Evolutionary conservation across 2,797 vertebrate genomes (phyloP).

Genomic region (Alfaro cultratus): DNA sequence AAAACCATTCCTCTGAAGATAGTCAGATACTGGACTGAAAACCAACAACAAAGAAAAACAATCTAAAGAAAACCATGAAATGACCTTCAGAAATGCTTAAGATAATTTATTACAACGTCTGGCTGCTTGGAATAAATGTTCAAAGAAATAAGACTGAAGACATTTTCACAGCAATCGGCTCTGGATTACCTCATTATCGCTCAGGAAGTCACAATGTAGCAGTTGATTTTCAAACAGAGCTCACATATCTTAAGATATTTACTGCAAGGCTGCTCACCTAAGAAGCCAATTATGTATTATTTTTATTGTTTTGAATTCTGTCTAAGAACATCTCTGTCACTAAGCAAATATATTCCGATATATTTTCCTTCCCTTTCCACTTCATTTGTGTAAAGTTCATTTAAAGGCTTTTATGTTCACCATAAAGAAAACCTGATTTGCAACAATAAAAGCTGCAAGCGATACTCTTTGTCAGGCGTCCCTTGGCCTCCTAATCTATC

Average conservation of each 20-base stretch:
- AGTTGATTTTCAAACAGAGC: background rate
- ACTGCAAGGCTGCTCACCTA: background rate
- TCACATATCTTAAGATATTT: background rate
- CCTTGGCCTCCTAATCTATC: constrained; percentile 8
- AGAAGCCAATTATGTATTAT: background rate
- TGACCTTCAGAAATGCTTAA: background rate
- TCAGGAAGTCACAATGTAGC: background rate
- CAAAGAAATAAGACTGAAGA: background rate
- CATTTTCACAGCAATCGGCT: background rate
- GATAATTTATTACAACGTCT: background rate
- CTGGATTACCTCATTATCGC: background rate
- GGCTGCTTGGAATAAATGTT: background rate
- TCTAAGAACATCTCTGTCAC: background rate
- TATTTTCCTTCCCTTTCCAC: background rate
- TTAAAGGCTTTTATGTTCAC: background rate
- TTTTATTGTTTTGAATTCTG: background rate
- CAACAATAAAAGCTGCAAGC: constrained; percentile 21
- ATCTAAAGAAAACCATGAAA: background rate
- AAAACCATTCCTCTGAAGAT: background rate
- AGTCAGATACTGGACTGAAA: background rate
- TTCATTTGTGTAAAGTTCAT: constrained; percentile 11
- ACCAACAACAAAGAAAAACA: background rate
- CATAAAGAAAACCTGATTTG: background rate
- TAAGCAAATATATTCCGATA: background rate
- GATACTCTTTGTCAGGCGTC: background rate